Evolutionary conservation across 2,113 vertebrate species (phyloP), one percentile per base, ranked within the genome.

Genomic region (Symphodus melops): DNA sequence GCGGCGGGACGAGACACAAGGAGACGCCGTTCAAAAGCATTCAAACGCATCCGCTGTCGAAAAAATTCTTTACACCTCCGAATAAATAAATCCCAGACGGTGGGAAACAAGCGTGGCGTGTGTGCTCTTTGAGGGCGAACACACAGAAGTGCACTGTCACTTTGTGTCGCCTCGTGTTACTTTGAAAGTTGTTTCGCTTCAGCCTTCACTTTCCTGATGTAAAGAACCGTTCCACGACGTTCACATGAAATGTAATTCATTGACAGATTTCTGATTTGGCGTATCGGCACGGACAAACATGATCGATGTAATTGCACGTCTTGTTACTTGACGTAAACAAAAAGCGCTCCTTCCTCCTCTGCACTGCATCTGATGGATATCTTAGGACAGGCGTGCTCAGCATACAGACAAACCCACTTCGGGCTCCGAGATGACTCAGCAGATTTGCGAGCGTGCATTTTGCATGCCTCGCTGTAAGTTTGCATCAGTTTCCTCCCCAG

Each of bases 391-490:
- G 64, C 16, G 33, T 66, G 72, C 12, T 39, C 12, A 19, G 67
- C 60, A 75, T 75, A 55, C 39, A 68, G 58, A 87, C 62, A 1
- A 56, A 63, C 19, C 19, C 54, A 62, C 41, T 41, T 20, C 0
- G 25, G 41, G 54, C 62, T 41, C 20, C 16, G 16, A 42, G 76
- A 79, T 86, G 88, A 87, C 69, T 84, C 81, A 75, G 76, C 79
- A 84, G 72, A 66, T 48, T 6, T 12, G 20, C 1, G 10, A 62
- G 28, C 39, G 36, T 1, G 57, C 17, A 28, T 37, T 55, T 20
- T 74, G 77, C 56, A 41, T 52, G 11, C 60, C 25, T 21, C 12
- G 61, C 56, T 69, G 52, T 17, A 52, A 46, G 25, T 75, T 25
- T 68, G 48, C 70, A 68, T 58, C 62, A 78, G 64, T 37, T 33